These are phyloP conservation scores for Riparia riparia DNA, from an alignment of 2,113 vertebrate species.

Conservation along the genomic window DNA sequence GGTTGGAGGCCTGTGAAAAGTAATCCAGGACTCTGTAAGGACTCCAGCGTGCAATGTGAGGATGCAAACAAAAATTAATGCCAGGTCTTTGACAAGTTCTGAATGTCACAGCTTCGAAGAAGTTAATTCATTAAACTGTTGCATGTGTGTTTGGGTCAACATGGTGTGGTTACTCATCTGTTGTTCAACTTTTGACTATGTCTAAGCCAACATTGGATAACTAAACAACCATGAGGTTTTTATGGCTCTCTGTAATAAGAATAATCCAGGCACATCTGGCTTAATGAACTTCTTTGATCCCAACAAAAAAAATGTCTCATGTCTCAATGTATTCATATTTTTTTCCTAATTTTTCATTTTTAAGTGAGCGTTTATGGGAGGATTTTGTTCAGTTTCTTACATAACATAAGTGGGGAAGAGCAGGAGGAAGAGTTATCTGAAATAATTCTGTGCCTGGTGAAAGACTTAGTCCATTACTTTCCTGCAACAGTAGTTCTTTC, in stretches of 20 bases:
- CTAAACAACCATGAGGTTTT: not conserved
- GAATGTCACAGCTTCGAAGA: not conserved
- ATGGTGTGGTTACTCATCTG: not conserved
- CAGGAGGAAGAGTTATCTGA: not conserved
- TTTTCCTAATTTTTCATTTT: not conserved
- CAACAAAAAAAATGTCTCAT: not conserved
- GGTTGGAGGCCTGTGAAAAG: not conserved
- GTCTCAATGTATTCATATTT: not conserved
- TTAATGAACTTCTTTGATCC: not conserved
- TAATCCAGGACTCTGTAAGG: not conserved
- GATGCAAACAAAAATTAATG: not conserved
- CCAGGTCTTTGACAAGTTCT: not conserved
- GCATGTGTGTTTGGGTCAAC: not conserved
- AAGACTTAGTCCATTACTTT: not conserved
- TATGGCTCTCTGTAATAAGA: not conserved
- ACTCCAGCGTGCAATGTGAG: too few species aligned
- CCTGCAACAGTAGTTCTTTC: not conserved
- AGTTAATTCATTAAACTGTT: not conserved
- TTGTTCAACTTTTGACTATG: not conserved
- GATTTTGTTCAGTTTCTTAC: not conserved
- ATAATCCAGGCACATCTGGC: not conserved
- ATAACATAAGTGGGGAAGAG: not conserved
- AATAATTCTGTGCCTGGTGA: not conserved
- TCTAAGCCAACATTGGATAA: not conserved
- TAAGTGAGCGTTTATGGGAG: not conserved